Evolutionary conservation across 2,888 invertebrate species (phyloP), one percentile per base, ranked within the genome.

Genomic region (Drosophila emarginata): DNA sequence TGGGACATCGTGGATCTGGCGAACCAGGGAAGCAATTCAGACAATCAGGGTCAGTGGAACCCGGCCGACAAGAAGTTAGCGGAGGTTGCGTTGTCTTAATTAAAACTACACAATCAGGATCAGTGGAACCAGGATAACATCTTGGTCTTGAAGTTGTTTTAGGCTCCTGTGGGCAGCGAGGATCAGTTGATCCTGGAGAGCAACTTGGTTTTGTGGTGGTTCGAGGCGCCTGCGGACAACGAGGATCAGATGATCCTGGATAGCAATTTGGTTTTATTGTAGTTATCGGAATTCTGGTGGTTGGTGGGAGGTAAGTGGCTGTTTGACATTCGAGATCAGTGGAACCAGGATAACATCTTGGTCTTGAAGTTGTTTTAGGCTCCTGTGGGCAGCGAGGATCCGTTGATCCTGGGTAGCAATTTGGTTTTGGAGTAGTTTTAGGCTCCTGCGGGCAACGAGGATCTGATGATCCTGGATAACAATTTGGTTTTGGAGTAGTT

Each of bases 401-500:
- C 0, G 11, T 40, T 2, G 61, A 53, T 3, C 61, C 61, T 1
- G 61, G 61, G 28, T 53, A 61, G 26, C 61, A 61, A 0, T 26
- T 53, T 4, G 61, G 61, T 15, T 18, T 39, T 11, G 40, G 14
- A 11, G 61, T 61, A 1, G 61, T 61, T 26, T 2, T 37, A 0
- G 45, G 11, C 1, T 23, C 40, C 5, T 36, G 53, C n/a, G 53
- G 36, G n/a, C 74, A 74, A 37, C 50, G 37, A 18, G 56, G 56
- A 56, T 56, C 64, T 26, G 1, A 61, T 4, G 74, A 74, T 1
- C 74, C 73, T 0, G 74, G 68, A 61, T 61, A 15, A 45, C 73
- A 73, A n/a, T 32, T 61, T 26, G 66, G 59, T 9, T 18, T 18
- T 2, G 37, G 2, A 70, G 72, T 80, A 67, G 57, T 66, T 3